Conservation (phyloP, 2,113 vertebrate species). For the Puffinus mauretanicus region DNA sequence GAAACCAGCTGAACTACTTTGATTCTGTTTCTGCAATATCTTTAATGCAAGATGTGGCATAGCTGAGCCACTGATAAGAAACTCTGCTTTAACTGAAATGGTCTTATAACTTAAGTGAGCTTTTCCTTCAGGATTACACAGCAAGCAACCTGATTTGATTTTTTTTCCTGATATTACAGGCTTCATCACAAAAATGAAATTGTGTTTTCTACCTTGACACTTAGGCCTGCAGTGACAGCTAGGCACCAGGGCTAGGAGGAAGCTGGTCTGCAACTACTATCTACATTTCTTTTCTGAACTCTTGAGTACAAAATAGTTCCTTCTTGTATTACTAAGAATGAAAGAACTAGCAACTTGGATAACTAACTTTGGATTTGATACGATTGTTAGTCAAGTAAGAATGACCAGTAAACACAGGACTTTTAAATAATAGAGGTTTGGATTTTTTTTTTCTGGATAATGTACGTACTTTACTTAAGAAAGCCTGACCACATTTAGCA, state of each 20-base stretch:
- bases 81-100: constrained; percentile 8
- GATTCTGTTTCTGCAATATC: constrained; percentile 18
- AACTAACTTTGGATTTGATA: background rate
- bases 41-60: background rate
- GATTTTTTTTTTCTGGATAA: background rate
- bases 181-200: constrained; percentile 28
- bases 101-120: constrained; percentile 17
- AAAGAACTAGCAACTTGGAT: background rate
- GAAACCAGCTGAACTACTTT: background rate
- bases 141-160: constrained; percentile 31
- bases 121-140: constrained; percentile 42
- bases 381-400: background rate
- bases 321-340: background rate
- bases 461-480: background rate
- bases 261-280: background rate
- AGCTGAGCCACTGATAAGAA: constrained; percentile 36
- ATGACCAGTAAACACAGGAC: background rate
- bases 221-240: background rate
- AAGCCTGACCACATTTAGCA: background rate
- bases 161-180: constrained; percentile 10
- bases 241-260: background rate
- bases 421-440: background rate
- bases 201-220: background rate
- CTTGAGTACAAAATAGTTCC: background rate
- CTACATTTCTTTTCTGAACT: background rate